Percentiles rank a stretch among this genome's conserved stretches.
These are phyloP conservation scores for Oophaga pumilio DNA, from an alignment of 2,113 vertebrate genomes.

Conservation along the genomic window DNA sequence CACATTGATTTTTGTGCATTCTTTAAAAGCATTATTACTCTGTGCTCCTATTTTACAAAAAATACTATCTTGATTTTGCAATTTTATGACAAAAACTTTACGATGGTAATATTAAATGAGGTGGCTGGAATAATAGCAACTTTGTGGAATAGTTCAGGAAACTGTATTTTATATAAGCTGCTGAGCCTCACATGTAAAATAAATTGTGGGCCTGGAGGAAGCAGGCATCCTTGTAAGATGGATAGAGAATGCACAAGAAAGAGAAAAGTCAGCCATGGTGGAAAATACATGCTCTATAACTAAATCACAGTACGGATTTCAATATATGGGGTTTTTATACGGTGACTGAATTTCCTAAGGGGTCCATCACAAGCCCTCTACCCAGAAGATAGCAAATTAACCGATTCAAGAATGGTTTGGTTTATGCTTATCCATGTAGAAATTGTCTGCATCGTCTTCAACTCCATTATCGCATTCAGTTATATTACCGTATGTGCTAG, in stretches of 20 bases:
- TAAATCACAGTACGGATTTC: background rate
- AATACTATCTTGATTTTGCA: slow-evolving; percentile 5
- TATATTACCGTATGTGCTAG: background rate
- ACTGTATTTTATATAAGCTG: background rate
- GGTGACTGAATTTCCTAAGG: background rate
- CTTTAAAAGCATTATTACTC: background rate
- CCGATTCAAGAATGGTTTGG: background rate
- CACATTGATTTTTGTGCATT: too few relatives aligned
- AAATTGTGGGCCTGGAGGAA: background rate
- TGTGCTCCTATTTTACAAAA: background rate
- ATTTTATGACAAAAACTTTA: slow-evolving; percentile 25
- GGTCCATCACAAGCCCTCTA: too few relatives aligned
- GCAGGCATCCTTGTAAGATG: background rate
- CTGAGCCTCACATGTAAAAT: slow-evolving; percentile 18
- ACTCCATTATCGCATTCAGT: background rate
- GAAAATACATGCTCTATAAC: background rate
- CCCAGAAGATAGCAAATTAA: background rate
- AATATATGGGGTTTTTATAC: background rate
- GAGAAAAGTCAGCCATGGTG: background rate
- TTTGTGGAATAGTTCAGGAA: background rate
- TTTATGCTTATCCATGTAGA: background rate
- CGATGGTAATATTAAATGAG: slow-evolving; percentile 6
- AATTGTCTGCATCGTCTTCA: background rate
- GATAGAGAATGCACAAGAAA: background rate
- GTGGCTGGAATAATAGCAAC: background rate